Base-by-base conservation (phyloP, 1,140 invertebrate species). In the Thaumetopoea pityocampa region DNA sequence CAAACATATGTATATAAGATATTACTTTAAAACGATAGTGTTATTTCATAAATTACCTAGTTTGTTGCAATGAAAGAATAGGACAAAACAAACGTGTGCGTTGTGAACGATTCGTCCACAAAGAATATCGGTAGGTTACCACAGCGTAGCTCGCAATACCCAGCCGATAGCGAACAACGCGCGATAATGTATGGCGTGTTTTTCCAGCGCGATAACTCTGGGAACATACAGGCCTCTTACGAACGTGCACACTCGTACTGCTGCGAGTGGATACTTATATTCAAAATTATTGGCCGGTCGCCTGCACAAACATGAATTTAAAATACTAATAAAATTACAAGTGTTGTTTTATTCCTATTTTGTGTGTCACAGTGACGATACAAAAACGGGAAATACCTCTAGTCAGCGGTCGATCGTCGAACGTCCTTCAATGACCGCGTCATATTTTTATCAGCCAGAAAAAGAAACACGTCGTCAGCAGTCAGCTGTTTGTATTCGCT, bases 401-500 rank as follows among this genome's bases (percentile, higher is more conserved):
- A 51, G 60, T 59, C 64, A 62, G 58, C 60, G 50, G 59, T 60
- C 60, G 51, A 50, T 56, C 73, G 59, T 60, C 60, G 51, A 50
- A 55, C 73, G 76, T 80, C 74, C 78, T 82, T 78, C 70, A 70
- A 52, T 72, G 64, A 72, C 71, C 67, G 69, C 54, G 67, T 72
- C 65, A 67, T 73, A 67, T 73, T 74, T 77, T 81, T 74, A 69
- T 72, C 64, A 56, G 57, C 57, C 51, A 57, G 65, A 66, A 64
- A 69, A 78, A 64, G 58, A 68, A 67, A 47, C 49, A 61, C 63
- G 57, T 68, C 59, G 66, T 57, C 64, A 56, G 55, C 67, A 57
- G 64, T 80, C 79, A 79, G 77, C 77, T 81, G 79, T 81, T 81
- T 71, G 66, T 69, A 62, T 61, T 73, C 60, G 63, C 57, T 70